Evolutionary conservation across 2,113 vertebrate species (phyloP).

Genomic region (Plestiodon gilberti): DNA sequence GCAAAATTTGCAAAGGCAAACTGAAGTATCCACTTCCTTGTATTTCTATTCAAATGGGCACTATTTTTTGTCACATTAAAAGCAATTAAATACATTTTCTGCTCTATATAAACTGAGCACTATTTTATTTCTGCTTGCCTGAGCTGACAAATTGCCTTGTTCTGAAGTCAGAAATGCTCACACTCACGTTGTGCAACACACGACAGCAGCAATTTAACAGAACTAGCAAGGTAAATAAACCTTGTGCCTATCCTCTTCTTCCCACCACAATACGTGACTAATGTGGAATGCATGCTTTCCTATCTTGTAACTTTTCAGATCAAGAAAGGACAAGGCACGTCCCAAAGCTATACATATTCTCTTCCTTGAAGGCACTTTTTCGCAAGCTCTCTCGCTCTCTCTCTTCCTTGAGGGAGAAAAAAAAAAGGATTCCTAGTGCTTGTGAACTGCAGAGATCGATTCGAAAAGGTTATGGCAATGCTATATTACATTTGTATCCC

Average conservation of each 20-base stretch:
- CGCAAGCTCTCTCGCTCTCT: neutral
- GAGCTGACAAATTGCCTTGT: slow-evolving; percentile 13
- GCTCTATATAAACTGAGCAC: slow-evolving; percentile 35
- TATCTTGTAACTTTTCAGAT: neutral
- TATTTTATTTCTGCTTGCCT: slow-evolving; percentile 26
- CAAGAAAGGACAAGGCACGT: neutral
- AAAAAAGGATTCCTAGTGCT: neutral
- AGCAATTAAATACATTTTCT: slow-evolving; percentile 43
- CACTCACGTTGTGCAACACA: slow-evolving; percentile 4
- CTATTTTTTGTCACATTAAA: slow-evolving; percentile 8
- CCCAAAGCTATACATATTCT: neutral
- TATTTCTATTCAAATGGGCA: slow-evolving; percentile 8
- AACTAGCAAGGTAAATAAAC: neutral
- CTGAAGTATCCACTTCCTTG: neutral
- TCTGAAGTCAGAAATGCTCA: neutral
- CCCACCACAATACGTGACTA: too few relatives aligned
- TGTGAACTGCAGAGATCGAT: neutral
- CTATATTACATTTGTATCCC: neutral
- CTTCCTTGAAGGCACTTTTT: neutral
- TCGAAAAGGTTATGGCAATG: neutral
- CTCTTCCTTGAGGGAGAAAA: neutral
- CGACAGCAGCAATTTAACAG: slow-evolving; percentile 18
- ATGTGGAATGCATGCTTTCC: neutral
- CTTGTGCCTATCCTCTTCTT: neutral
- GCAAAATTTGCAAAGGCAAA: neutral